Evolutionary conservation across 2,888 invertebrate genomes (phyloP).

Genomic region (Chrysina gloriosa): DNA sequence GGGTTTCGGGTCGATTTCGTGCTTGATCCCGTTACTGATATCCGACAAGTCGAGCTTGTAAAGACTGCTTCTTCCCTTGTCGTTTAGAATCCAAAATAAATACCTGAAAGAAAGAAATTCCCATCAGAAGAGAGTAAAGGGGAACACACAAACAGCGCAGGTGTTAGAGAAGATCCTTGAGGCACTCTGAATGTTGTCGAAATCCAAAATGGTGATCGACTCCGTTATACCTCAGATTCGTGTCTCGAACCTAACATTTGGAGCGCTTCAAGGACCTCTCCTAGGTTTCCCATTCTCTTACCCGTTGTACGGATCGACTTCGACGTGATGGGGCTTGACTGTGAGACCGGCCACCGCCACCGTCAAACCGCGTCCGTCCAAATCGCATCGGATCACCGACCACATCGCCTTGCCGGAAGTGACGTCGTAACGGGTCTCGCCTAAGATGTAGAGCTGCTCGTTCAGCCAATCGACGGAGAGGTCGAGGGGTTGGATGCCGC

Average conservation of each 20-base stretch:
- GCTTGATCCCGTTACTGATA: conserved; percentile 79
- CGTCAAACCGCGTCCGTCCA: conserved; percentile 78
- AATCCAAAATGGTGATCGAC: neutral
- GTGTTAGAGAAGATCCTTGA: neutral
- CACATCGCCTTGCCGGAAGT: conserved; percentile 65
- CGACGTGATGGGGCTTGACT: conserved; percentile 80
- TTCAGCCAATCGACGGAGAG: conserved; percentile 92
- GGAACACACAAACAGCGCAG: neutral
- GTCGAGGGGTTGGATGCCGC: conserved; percentile 75
- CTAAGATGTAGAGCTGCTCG: conserved; percentile 84
- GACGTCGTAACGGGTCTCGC: conserved; percentile 71
- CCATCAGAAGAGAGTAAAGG: conserved; percentile 28
- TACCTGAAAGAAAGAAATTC: no score
- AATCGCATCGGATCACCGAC: conserved; percentile 81
- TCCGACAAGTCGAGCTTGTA: conserved; percentile 82
- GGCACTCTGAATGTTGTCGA: neutral
- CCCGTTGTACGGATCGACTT: conserved; percentile 94
- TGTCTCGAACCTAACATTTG: neutral
- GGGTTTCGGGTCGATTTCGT: conserved; percentile 74
- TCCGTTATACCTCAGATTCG: neutral
- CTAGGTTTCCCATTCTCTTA: conserved; percentile 60
- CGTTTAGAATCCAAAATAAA: conserved; percentile 80
- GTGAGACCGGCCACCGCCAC: conserved; percentile 78
- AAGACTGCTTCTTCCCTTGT: conserved; percentile 72
- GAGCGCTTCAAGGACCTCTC: neutral